phyloP scores from a whole-genome alignment of 2,888 invertebrate genomes.

The Serrognathus titanus region DNA sequence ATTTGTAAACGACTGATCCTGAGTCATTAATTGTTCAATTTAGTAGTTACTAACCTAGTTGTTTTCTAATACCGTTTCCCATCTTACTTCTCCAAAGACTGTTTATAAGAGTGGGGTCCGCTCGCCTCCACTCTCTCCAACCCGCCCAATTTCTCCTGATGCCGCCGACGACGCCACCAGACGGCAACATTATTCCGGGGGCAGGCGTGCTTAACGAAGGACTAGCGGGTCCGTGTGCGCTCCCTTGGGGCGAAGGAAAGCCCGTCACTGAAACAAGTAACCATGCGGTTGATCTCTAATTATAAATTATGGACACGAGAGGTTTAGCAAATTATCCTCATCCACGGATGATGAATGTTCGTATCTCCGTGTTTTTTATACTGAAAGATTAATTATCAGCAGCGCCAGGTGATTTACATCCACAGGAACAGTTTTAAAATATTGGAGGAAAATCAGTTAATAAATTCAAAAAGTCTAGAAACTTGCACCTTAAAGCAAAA shows the following conservation, averaged over 20 bases:
- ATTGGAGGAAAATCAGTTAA: no score
- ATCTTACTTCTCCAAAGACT: constrained; percentile 72
- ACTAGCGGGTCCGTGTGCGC: constrained; percentile 56
- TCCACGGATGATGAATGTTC: no score
- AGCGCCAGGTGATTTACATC: no score
- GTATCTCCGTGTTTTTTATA: no score
- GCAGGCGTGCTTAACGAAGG: constrained; percentile 51
- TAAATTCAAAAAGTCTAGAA: no score
- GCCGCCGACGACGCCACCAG: constrained; percentile 56
- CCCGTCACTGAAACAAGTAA: constrained; percentile 43
- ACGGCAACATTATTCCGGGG: constrained; percentile 51
- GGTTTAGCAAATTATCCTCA: no score
- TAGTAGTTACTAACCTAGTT: constrained; percentile 53
- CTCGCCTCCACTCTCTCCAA: constrained; percentile 69
- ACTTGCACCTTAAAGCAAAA: no score
- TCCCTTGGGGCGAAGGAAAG: constrained; percentile 54
- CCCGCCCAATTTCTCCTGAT: constrained; percentile 55
- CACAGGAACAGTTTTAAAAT: no score
- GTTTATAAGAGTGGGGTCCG: constrained; percentile 69
- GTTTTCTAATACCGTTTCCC: constrained; percentile 66
- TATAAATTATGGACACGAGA: no score
- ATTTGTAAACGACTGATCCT: not conserved
- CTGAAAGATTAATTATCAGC: no score
- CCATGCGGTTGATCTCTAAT: no score
- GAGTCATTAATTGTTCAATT: not conserved